Evolutionary conservation across 2,797 vertebrate genomes (phyloP), one percentile per base, ranked within the genome.

Genomic region (Enteromius anoplus): DNA sequence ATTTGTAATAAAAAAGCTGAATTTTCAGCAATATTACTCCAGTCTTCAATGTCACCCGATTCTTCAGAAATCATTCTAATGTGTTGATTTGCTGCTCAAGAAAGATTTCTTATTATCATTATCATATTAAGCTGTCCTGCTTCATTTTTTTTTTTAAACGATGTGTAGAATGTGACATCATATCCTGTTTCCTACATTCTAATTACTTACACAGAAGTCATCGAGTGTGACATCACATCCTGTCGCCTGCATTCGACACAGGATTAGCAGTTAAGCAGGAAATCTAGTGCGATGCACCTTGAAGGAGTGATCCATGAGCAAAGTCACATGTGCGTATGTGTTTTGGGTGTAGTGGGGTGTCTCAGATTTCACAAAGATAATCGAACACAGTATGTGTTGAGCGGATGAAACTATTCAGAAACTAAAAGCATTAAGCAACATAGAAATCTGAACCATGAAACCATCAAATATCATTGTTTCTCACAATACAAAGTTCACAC

Each of bases 311-410:
- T 23, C 42, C 7, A 1, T 15, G 69, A 47, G 2, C 1, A 37
- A 47, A 65, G 47, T 3, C 37, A 14, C 5, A 66, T 80, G 14
- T 42, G 21, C 15, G 45, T 21, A 26, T 81, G 34, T 72, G 15
- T 77, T 32, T 42, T 55, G 42, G 75, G 51, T 78, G 42, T 68
- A 60, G 15, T 17, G 11, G 12, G 23, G 47, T 32, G 55, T 65
- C 29, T 75, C 65, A 5, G 8, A 81, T 68, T 85, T 81, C 69
- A 78, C 32, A 68, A 64, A n/a, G 65, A 68, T 47, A 77, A 47
- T 15, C 49, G 17, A 75, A 58, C 15, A 37, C 49, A 62, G 45
- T 10, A 53, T 42, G n/a, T 1, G 47, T 15, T 75, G 58, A 81
- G 34, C 19, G 42, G 64, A 64, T 84, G 82, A 66, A 80, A 75